Percentiles rank a stretch among this genome's conserved stretches.
phyloP scores from a whole-genome alignment of 2,113 vertebrate genomes.

The Rutilus rutilus region DNA sequence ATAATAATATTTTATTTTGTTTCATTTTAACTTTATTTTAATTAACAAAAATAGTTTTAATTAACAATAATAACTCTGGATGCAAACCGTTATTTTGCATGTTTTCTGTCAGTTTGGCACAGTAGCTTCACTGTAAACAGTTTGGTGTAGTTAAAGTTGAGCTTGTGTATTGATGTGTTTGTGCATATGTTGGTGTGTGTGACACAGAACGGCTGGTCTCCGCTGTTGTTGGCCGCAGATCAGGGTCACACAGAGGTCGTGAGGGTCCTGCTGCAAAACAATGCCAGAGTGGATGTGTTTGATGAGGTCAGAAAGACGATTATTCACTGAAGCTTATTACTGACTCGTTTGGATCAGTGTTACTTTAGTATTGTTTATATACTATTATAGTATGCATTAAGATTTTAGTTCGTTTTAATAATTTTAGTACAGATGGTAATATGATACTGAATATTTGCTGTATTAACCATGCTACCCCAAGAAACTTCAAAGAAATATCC shows the following conservation, averaged over 20 bases:
- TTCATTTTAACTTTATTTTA: background rate
- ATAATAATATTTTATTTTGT: background rate
- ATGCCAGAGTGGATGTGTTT: constrained; percentile 70
- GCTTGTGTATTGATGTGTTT: background rate
- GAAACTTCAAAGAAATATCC: too few relatives aligned
- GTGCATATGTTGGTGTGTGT: background rate
- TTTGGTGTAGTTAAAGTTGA: background rate
- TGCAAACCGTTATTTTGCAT: background rate
- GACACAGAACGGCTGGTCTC: constrained; percentile 67
- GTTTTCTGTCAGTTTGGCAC: too few relatives aligned
- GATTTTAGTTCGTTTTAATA: background rate
- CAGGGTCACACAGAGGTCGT: constrained; percentile 65
- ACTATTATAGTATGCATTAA: background rate
- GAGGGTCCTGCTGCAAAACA: constrained; percentile 63
- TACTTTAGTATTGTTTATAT: background rate
- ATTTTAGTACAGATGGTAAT: too few relatives aligned
- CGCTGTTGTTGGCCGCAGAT: constrained; percentile 68
- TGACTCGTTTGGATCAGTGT: background rate
- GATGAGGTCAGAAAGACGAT: constrained; percentile 64
- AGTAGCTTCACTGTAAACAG: background rate
- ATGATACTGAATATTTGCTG: too few relatives aligned
- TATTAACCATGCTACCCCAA: too few relatives aligned
- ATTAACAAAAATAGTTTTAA: background rate
- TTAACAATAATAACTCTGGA: background rate
- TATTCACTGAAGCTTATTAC: background rate